Evolutionary conservation across 2,113 vertebrate species (phyloP).

Genomic region (Neogobius melanostomus): DNA sequence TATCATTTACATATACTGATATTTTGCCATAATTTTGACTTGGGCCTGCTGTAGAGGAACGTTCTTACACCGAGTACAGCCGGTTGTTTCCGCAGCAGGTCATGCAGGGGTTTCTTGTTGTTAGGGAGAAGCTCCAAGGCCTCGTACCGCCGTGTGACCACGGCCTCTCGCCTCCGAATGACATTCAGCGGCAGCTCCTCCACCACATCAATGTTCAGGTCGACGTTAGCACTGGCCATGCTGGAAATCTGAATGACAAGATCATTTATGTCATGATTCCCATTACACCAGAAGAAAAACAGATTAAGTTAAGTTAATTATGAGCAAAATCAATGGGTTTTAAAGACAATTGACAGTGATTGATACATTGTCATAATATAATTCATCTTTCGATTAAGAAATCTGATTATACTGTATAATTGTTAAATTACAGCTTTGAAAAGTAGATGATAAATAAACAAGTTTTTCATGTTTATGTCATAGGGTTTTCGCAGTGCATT

Average conservation of each 20-base stretch:
- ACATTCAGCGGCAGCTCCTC: neutral
- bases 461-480: too few relatives aligned
- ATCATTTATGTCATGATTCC: too few relatives aligned
- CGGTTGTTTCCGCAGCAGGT: slow-evolving; percentile 63
- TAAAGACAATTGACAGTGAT: too few relatives aligned
- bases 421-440: too few relatives aligned
- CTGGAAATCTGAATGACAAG: neutral
- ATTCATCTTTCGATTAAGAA: too few relatives aligned
- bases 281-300: neutral
- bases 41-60: neutral
- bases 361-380: too few relatives aligned
- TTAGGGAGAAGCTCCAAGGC: slow-evolving; percentile 32
- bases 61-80: slow-evolving; percentile 68
- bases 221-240: slow-evolving; percentile 65
- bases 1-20: neutral
- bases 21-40: neutral
- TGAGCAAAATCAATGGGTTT: too few relatives aligned
- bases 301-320: neutral
- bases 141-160: slow-evolving; percentile 42
- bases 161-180: neutral
- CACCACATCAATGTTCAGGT: slow-evolving; percentile 51
- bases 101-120: slow-evolving; percentile 26
- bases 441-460: too few relatives aligned
- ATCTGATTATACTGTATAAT: too few relatives aligned
- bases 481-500: too few relatives aligned